phyloP scores from a whole-genome alignment of 2,888 invertebrate genomes.

The Nemapogon koenigi region DNA sequence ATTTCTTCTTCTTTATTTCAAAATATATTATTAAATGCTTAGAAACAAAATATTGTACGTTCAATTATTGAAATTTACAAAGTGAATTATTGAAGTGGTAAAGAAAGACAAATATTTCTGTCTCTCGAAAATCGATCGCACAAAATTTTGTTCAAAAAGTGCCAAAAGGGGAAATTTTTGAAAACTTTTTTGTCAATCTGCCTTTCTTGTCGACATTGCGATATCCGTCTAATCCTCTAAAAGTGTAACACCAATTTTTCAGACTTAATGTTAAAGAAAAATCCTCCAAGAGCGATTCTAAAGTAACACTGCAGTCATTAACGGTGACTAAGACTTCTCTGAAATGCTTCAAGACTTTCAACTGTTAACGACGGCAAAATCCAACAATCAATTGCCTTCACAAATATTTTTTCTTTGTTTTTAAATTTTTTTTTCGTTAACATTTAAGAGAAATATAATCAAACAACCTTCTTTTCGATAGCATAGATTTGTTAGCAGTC shows the following conservation, averaged over 20 bases:
- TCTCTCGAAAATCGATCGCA: not conserved
- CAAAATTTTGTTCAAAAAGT: constrained; percentile 5
- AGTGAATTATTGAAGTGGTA: no score
- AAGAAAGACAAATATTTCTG: no score
- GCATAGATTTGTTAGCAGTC: no score
- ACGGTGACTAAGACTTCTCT: constrained; percentile 12
- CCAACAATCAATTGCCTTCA: no score
- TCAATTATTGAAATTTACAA: not conserved
- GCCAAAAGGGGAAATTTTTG: constrained; percentile 14
- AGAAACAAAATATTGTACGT: constrained; percentile 1
- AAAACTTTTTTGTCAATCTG: not conserved
- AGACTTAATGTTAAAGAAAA: constrained; percentile 34
- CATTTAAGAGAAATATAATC: no score
- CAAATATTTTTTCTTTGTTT: no score
- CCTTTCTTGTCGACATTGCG: constrained; percentile 10
- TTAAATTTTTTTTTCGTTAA: no score
- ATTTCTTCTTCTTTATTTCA: not conserved
- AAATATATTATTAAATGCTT: constrained; percentile 6
- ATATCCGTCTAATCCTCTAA: constrained; percentile 29
- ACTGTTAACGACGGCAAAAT: no score
- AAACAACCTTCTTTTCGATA: not conserved
- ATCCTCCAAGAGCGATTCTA: constrained; percentile 47
- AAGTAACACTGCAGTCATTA: constrained; percentile 36
- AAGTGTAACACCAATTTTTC: constrained; percentile 51
- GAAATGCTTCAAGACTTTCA: not conserved